Evolutionary conservation across 2,797 vertebrate species (phyloP).

Genomic region (Nothura maculosa): DNA sequence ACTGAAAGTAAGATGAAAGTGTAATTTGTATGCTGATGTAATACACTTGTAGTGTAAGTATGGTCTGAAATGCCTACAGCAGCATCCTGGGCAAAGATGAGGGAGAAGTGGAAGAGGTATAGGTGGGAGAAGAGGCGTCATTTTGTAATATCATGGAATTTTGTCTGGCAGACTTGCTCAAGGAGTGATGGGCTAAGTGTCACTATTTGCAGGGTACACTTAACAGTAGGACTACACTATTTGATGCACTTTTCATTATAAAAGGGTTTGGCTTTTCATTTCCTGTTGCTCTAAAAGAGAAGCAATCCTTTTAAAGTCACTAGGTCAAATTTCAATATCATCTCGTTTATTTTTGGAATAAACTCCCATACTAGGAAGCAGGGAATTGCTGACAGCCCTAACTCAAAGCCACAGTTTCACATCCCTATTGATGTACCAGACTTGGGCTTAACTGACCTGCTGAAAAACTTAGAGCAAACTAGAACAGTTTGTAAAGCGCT

Average conservation of each 20-base stretch:
- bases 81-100: background rate
- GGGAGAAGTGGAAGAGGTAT: background rate
- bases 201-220: background rate
- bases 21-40: background rate
- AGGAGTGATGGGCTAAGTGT: background rate
- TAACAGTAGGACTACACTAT: background rate
- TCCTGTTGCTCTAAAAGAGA: background rate
- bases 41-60: background rate
- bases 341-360: background rate
- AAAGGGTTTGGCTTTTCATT: background rate
- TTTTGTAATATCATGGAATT: background rate
- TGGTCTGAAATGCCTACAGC: background rate
- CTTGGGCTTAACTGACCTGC: background rate
- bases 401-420: background rate
- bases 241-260: background rate
- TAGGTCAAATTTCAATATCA: background rate
- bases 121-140: background rate
- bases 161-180: background rate
- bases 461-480: conserved; percentile 36
- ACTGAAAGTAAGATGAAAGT: background rate
- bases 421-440: background rate
- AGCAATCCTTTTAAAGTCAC: background rate
- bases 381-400: background rate
- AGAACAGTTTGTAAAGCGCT: background rate
- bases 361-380: background rate